Base-by-base conservation (phyloP, 2,113 vertebrate genomes). In the Xenopus laevis region DNA sequence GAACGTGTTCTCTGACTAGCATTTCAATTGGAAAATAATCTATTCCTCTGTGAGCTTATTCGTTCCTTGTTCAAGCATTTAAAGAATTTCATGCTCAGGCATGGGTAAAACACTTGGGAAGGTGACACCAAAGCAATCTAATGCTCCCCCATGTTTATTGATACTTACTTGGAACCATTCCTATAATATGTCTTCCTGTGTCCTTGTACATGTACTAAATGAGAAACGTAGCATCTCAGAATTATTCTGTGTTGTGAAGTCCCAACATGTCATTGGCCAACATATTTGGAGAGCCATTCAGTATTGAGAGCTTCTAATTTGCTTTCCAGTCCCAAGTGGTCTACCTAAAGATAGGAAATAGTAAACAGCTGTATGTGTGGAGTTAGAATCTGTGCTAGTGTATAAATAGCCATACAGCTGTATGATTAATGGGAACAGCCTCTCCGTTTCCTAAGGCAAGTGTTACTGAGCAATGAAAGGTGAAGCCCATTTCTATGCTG, bases 381-480 rank as follows among this genome's bases (percentile, higher is more conserved):
- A 55, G 53, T 50, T 50, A 50, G 15, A 50, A 50, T 50, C 47
- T 13, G 47, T 50, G 47, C 11, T 13, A n/a, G 53, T 55, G 53
- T 55, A 55, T 55, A 55, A 55, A 55, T 55, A 55, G 13, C 53
- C 15, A 55, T 13, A n/a, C 53, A 55, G 2, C 53, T 55, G 15
- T 55, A n/a, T 55, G 53, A 55, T 55, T 55, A 55, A 55, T 55
- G 53, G 53, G 15, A 16, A 55, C 15, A 55, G 53, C 53, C 15
- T 55, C 17, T 55, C 17, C 8, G 13, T 55, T n/a, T 55, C 53
- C 53, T 55, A 55, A 16, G 53, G 17, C 17, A 55, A 55, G 53
- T 55, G 53, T 55, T n/a, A 9, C 53, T 55, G 53, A 55, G 53
- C 53, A 55, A 55, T 55, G 17, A 55, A n/a, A 55, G 53, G 53